phyloP scores from a whole-genome alignment of 2,797 vertebrate species.

The Botia kubotai region DNA sequence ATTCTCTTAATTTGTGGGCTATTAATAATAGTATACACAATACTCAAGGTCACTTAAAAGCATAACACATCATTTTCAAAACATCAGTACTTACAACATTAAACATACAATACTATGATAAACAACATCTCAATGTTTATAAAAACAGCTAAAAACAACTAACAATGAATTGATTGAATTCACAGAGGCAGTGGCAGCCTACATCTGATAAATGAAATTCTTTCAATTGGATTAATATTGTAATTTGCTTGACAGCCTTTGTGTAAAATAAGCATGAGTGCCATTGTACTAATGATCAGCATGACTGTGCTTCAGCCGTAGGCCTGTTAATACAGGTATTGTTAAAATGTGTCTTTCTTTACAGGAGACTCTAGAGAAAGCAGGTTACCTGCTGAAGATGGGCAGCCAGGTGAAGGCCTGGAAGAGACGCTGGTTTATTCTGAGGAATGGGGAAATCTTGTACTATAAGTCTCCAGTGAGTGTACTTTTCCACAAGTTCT shows the following conservation, averaged over 20 bases:
- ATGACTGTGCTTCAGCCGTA: background rate
- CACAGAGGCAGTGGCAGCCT: too few relatives aligned
- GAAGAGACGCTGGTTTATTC: conserved; percentile 96
- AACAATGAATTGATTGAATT: too few relatives aligned
- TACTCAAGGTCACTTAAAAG: too few relatives aligned
- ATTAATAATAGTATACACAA: too few relatives aligned
- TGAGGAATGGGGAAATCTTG: conserved; percentile 91
- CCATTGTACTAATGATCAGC: too few relatives aligned
- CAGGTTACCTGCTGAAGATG: conserved; percentile 96
- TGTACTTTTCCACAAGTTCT: conserved; percentile 46
- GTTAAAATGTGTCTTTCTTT: conserved; percentile 32
- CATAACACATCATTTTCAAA: too few relatives aligned
- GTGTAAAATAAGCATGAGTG: too few relatives aligned
- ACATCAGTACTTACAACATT: background rate
- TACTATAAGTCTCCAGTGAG: conserved; percentile 97
- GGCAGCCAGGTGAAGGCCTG: conserved; percentile 90
- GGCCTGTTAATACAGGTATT: background rate
- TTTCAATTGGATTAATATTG: background rate
- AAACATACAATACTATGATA: background rate
- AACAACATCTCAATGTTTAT: too few relatives aligned
- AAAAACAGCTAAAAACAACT: too few relatives aligned
- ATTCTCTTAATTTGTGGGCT: background rate
- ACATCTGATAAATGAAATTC: background rate
- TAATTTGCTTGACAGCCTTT: background rate
- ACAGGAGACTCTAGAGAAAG: conserved; percentile 92